phyloP scores from a whole-genome alignment of 2,113 vertebrate genomes.

The Bos taurus region ARS-UCD2.0 NC_037354.1:2105001-2105500 shows the following conservation, averaged over 20 bases:
- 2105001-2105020: neutral
- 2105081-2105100: neutral
- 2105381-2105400: neutral
- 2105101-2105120: neutral
- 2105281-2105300: neutral
- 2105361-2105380: neutral
- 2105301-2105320: neutral
- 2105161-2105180: neutral
- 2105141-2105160: neutral
- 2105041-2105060: neutral
- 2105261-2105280: neutral
- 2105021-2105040: neutral
- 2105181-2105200: neutral
- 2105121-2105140: neutral
- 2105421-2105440: neutral
- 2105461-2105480: accelerated
- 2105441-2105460: neutral
- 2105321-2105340: neutral
- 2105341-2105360: neutral
- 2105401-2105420: neutral
- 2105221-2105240: neutral
- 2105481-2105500: neutral
- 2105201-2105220: neutral
- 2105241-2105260: neutral
- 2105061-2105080: neutral